These are phyloP conservation scores for Eulithis testata DNA, from an alignment of 2,888 invertebrate species.

Conservation along the genomic window DNA sequence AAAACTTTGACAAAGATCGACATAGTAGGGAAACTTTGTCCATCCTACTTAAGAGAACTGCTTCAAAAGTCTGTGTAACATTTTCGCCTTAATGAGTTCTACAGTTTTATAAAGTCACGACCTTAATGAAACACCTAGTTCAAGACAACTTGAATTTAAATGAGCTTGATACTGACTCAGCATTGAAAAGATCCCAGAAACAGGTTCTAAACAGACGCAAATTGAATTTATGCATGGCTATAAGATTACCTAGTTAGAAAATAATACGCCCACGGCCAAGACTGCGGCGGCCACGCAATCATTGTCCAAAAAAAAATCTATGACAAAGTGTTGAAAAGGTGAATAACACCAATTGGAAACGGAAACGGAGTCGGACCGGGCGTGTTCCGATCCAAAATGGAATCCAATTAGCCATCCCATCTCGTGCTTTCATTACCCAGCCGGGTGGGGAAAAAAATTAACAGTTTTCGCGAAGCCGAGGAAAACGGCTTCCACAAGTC, in stretches of 20 bases:
- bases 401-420: conserved; percentile 77
- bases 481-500: conserved; percentile 64
- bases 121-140: conserved; percentile 14
- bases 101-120: conserved; percentile 14
- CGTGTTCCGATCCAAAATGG: conserved; percentile 72
- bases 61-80: conserved; percentile 2
- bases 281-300: conserved; percentile 24
- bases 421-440: conserved; percentile 70
- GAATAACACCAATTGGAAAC: conserved; percentile 56
- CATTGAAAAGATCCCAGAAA: conserved; percentile 26
- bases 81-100: conserved; percentile 12
- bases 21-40: conserved; percentile 43
- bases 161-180: conserved; percentile 37
- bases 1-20: conserved; percentile 54
- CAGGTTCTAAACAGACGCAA: conserved; percentile 32
- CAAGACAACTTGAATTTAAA: conserved; percentile 33
- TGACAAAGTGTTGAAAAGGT: conserved; percentile 60
- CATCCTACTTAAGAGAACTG: conserved; percentile 43
- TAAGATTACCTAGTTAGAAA: conserved; percentile 34
- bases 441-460: conserved; percentile 55
- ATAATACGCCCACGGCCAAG: conserved; percentile 38
- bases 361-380: conserved; percentile 58
- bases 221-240: conserved; percentile 35
- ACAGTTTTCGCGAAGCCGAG: conserved; percentile 54
- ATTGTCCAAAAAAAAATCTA: conserved; percentile 48